Evolutionary conservation across 2,113 vertebrate species (phyloP), one percentile per base, ranked within the genome.

Genomic region (Embiotoca jacksoni): DNA sequence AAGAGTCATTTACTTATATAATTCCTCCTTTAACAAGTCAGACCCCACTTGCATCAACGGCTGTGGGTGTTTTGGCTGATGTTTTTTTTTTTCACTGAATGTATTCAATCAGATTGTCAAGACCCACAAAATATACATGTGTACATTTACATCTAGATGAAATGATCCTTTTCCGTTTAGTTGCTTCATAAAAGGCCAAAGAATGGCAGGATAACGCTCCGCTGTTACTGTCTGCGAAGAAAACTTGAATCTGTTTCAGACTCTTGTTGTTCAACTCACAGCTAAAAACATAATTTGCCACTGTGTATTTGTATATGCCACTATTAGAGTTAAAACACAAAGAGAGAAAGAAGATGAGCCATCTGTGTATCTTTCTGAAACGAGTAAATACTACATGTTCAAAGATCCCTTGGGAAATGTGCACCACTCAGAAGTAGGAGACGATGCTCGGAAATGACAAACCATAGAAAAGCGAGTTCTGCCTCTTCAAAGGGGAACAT

Each of bases 321-420:
- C 36, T 47, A 11, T 7, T 57, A 9, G 67, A 23, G 46, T 66
- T 55, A 59, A 77, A 71, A 66, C 13, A 59, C 50, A 46, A 71
- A 56, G 61, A 67, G 36, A 71, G 66, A 66, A 57, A 65, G 41
- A 70, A 70, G 64, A 61, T 5, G 1, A 36, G 41, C 16, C 30
- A 35, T 55, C 6, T 72, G 63, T 73, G 58, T 79, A 54, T 81
- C 58, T 68, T 46, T 10, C 37, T 13, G 31, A 54, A 78, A 57
- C 66, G 15, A 49, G 46, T 62, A 63, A 83, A 81, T 55, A 37
- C 63, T 37, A 49, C 65, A 62, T 53, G 66, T 79, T 65, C 55
- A 67, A 55, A 61, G 55, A 65, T 57, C 63, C 57, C 36, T 6
- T 4, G 68, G 56, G 70, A 75, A 80, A 83, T 72, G 57, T 71